phyloP scores from a whole-genome alignment of 2,797 vertebrate genomes.

The Hylomyscus alleni region DNA sequence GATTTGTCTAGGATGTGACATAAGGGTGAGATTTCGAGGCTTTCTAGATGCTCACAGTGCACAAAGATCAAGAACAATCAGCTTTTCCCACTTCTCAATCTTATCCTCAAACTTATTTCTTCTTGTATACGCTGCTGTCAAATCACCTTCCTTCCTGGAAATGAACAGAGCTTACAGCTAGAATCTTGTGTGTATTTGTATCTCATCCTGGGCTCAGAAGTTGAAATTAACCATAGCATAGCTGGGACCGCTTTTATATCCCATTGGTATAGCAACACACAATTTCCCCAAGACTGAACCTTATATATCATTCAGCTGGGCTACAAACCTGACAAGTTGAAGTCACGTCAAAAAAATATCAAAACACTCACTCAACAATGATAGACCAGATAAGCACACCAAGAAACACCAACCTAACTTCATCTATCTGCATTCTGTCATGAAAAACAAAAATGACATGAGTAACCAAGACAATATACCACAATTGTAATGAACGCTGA shows the following conservation, averaged over 20 bases:
- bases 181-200: not conserved
- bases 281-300: not conserved
- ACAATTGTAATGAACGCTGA: not conserved
- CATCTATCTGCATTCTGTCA: not conserved
- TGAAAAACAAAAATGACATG: not conserved
- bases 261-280: not conserved
- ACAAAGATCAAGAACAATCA: not conserved
- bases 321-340: not conserved
- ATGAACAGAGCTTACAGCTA: not conserved
- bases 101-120: not conserved
- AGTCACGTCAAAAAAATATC: not conserved
- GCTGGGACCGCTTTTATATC: not conserved
- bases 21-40: not conserved
- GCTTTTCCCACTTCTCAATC: not conserved
- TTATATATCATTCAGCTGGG: not conserved
- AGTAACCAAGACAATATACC: not conserved
- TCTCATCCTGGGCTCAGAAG: not conserved
- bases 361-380: not conserved
- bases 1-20: not conserved
- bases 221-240: not conserved
- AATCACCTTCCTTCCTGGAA: slow-evolving; percentile 41
- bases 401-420: not conserved
- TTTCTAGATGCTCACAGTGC: not conserved
- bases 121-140: not conserved
- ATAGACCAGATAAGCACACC: not conserved